Evolutionary conservation across 92 coral and sea anemone genomes (phyloP).

Genomic region (Umimayanthus chanpuru): DNA sequence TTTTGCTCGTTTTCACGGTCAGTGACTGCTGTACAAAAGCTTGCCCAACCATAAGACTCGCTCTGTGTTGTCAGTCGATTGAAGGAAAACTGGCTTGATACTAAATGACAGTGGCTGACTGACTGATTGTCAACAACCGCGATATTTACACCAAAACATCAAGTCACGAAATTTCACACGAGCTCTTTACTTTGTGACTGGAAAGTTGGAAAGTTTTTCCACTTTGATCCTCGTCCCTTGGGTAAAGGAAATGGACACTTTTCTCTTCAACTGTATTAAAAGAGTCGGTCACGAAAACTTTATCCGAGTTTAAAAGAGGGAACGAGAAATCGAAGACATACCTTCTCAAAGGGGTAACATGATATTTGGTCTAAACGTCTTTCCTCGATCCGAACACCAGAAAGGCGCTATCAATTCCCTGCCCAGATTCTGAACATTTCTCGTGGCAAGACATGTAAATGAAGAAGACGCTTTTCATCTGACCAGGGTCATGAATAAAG

Average conservation of each 20-base stretch:
- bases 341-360: slow-evolving; percentile 17
- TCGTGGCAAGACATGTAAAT: slow-evolving; percentile 36
- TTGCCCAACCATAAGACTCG: not conserved
- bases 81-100: not conserved
- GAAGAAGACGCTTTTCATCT: not conserved
- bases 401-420: not conserved
- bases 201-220: not conserved
- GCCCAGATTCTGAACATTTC: not conserved
- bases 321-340: not conserved
- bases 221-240: slow-evolving; percentile 20
- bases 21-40: slow-evolving; percentile 17
- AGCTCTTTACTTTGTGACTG: not conserved
- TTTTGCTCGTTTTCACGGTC: slow-evolving; percentile 31
- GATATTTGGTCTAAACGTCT: slow-evolving; percentile 13
- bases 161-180: not conserved
- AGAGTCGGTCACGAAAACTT: slow-evolving; percentile 25
- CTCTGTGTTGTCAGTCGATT: not conserved
- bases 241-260: slow-evolving; percentile 25
- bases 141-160: not conserved
- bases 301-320: not conserved
- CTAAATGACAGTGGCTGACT: not conserved
- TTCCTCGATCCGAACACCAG: slow-evolving; percentile 2
- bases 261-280: not conserved
- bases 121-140: not conserved
- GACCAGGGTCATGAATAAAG: slow-evolving; percentile 35